Evolutionary conservation across 1,140 invertebrate species (phyloP).

Genomic region (Orius insidiosus): DNA sequence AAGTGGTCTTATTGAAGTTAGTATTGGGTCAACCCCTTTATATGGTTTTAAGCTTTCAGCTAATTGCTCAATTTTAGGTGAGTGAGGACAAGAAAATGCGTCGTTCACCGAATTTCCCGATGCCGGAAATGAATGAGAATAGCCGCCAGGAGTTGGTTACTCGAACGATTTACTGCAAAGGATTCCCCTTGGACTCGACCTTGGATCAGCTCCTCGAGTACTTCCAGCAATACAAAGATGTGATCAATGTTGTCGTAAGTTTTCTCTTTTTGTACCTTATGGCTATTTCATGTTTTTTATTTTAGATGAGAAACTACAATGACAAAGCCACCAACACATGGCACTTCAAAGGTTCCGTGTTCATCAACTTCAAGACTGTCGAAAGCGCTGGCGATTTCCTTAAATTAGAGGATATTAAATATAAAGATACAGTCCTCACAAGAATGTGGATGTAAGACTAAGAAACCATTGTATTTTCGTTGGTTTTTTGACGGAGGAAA

Average conservation of each 20-base stretch:
- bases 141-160: constrained; percentile 55
- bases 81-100: constrained; percentile 73
- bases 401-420: constrained; percentile 45
- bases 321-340: constrained; percentile 44
- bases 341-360: constrained; percentile 77
- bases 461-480: too few species aligned
- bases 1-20: constrained; percentile 19
- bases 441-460: constrained; percentile 56
- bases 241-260: constrained; percentile 53
- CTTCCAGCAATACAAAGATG: constrained; percentile 48
- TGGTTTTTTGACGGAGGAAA: neutral
- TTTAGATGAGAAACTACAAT: constrained; percentile 46
- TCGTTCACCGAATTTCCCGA: constrained; percentile 50
- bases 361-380: constrained; percentile 60
- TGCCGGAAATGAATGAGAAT: constrained; percentile 73
- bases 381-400: constrained; percentile 53
- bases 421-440: constrained; percentile 48
- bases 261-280: neutral
- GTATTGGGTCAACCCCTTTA: neutral
- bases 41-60: too few species aligned
- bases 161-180: constrained; percentile 75
- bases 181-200: constrained; percentile 51
- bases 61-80: constrained; percentile 27
- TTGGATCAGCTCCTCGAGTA: constrained; percentile 59
- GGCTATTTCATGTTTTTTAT: constrained; percentile 15